Evolutionary conservation across 2,888 invertebrate genomes (phyloP), one percentile per base, ranked within the genome.

Genomic region (Pristionchus mayeri): DNA sequence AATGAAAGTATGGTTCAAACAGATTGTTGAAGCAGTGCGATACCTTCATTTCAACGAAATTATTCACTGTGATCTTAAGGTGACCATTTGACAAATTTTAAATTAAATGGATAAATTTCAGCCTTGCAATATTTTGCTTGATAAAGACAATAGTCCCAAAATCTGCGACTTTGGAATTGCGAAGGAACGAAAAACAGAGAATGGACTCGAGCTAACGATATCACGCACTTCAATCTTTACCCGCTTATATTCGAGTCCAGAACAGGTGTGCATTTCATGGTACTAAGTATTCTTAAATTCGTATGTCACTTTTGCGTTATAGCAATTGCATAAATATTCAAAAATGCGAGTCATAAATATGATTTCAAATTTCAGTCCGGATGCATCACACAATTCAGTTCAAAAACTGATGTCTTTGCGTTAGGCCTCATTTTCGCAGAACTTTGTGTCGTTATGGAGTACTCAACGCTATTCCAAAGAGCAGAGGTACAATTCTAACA

Each of bases 21-120:
- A 98, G 93, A 97, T 98, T 91, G 95, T 97, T 0, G 95, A 96
- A 85, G 98, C 98, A 0, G 97, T 98, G 3, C 96, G 97, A 89
- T 98, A 98, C 94, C 96, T 98, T 0, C 98, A 98, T 94, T 93
- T 95, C 0, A 96, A 96, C 88, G 96, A 97, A 0, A 95, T 98
- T 0, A 98, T 98, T 93, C 98, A 98, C 93, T 95, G 98, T 78
- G 98, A 63, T 63, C 63, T 63, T 1, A 63, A 63, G 63, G 63
- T 63, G 11, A 3, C 18, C 6, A 44, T 13, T 44, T 13, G 44
- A 44, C 44, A 6, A 27, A 30, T 57, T 24, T 6, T 57, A 4
- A 52, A 16, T 16, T 52, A 30, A 60, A 60, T 27, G 9, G 11
- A 27, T 1, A 54, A 6, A 18, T 34, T 37, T 16, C 34, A 63